A percentile compares a stretch with the other conserved stretches of the same genome.
Conservation (phyloP, 1,140 invertebrate species). For the Calliphora vicina region DNA sequence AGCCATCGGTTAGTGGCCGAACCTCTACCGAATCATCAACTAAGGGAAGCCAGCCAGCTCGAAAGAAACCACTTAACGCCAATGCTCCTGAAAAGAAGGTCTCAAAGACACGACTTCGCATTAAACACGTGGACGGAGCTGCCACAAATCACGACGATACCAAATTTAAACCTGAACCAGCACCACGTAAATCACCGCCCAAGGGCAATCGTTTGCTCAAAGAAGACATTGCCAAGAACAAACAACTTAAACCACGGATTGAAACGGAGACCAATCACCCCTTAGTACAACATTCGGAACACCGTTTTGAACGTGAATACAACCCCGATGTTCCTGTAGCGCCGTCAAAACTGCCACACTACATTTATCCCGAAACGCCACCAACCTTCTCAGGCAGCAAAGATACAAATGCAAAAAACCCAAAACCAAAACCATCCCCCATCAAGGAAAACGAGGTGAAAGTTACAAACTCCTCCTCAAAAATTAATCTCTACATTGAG, state of each 20-base stretch:
- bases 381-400: slow-evolving; percentile 47
- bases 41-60: slow-evolving; percentile 41
- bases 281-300: slow-evolving; percentile 77
- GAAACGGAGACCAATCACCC: slow-evolving; percentile 68
- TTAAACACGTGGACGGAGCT: slow-evolving; percentile 50
- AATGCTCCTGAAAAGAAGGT: slow-evolving; percentile 65
- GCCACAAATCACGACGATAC: slow-evolving; percentile 55
- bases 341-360: slow-evolving; percentile 72
- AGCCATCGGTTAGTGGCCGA: slow-evolving; percentile 46
- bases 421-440: slow-evolving; percentile 53
- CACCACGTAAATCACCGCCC: slow-evolving; percentile 55
- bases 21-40: slow-evolving; percentile 54
- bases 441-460: slow-evolving; percentile 61
- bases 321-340: slow-evolving; percentile 71
- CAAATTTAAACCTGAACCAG: slow-evolving; percentile 61
- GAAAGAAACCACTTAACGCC: slow-evolving; percentile 38
- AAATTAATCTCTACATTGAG: slow-evolving; percentile 48
- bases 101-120: slow-evolving; percentile 60
- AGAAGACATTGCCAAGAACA: slow-evolving; percentile 57
- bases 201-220: slow-evolving; percentile 55
- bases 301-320: slow-evolving; percentile 74
- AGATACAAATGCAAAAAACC: slow-evolving; percentile 40
- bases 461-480: slow-evolving; percentile 45
- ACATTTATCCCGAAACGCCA: slow-evolving; percentile 68
- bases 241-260: slow-evolving; percentile 51